Conservation (phyloP, 1,140 invertebrate species). For the Diploscapter pachys region DNA sequence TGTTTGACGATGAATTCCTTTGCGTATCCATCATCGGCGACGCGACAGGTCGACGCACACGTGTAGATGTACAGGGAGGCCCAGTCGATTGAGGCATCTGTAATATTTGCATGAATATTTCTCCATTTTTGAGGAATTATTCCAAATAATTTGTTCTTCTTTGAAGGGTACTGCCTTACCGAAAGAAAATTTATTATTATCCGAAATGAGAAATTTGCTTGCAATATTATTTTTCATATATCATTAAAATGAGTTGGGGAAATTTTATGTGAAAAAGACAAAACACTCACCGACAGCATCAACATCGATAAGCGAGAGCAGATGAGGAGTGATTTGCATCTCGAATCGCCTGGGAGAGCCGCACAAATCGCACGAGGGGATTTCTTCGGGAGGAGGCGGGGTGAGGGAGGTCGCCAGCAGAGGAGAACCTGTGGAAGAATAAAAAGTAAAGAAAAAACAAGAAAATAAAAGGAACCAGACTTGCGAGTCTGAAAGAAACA, state of each 20-base stretch:
- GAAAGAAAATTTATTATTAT: background rate
- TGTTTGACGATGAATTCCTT: constrained; percentile 83
- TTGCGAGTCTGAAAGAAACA: background rate
- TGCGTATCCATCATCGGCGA: constrained; percentile 68
- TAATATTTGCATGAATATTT: background rate
- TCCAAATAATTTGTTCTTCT: background rate
- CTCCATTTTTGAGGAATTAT: background rate
- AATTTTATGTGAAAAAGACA: background rate
- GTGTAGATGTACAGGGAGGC: constrained; percentile 81
- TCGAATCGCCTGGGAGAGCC: constrained; percentile 76
- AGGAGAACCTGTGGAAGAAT: constrained; percentile 68
- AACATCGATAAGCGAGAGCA: constrained; percentile 71
- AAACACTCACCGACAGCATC: constrained; percentile 66
- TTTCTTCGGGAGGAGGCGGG: constrained; percentile 55
- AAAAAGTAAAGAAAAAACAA: too few relatives aligned
- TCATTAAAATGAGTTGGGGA: background rate
- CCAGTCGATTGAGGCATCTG: constrained; percentile 73
- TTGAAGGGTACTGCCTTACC: too few relatives aligned
- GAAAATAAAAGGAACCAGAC: too few relatives aligned
- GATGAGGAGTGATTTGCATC: constrained; percentile 89
- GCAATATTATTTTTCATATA: background rate
- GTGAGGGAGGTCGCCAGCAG: constrained; percentile 66
- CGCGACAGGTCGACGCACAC: constrained; percentile 74
- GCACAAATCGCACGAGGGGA: constrained; percentile 77
- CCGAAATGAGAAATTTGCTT: background rate